A percentile compares a stretch with the other conserved stretches of the same genome.
Evolutionary conservation across 2,797 vertebrate genomes (phyloP).

Genomic region (Takifugu rubripes): DNA sequence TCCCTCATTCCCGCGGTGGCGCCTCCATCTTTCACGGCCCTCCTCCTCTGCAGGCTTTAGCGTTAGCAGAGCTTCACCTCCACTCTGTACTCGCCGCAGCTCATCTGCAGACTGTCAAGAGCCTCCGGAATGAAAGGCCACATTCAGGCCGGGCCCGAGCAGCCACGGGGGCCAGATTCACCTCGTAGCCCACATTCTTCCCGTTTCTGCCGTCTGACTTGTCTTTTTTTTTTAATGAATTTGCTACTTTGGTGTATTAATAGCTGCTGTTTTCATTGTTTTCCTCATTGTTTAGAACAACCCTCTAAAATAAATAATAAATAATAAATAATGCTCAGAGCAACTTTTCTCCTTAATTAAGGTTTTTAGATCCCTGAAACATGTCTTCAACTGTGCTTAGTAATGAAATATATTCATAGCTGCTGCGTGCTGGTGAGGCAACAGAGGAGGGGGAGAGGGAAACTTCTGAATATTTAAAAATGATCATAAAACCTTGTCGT

Average conservation of each 20-base stretch:
- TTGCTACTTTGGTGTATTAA: conserved; percentile 3
- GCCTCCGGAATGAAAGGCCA: conserved; percentile 45
- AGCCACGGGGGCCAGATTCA: conserved; percentile 11
- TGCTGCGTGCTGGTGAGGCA: neutral
- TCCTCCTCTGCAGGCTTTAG: conserved; percentile 40
- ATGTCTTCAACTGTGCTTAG: conserved; percentile 23
- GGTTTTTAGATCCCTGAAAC: conserved; percentile 29
- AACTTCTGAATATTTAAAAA: neutral
- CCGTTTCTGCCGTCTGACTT: neutral
- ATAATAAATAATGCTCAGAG: neutral
- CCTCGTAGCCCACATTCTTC: neutral
- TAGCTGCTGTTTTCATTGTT: conserved; percentile 11
- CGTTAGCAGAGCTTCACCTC: conserved; percentile 46
- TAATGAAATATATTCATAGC: conserved; percentile 14
- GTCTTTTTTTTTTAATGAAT: conserved; percentile 12
- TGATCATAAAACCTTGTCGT: neutral
- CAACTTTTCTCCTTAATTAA: conserved; percentile 31
- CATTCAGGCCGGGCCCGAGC: conserved; percentile 20
- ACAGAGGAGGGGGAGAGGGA: neutral
- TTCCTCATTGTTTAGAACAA: conserved; percentile 1
- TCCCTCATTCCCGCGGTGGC: conserved; percentile 57
- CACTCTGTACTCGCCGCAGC: conserved; percentile 34
- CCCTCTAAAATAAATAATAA: conserved; percentile 24
- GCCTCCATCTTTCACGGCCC: conserved; percentile 50
- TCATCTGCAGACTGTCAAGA: conserved; percentile 33